Base-by-base conservation (phyloP, 2,888 invertebrate species). In the Andrena bicolor region DNA sequence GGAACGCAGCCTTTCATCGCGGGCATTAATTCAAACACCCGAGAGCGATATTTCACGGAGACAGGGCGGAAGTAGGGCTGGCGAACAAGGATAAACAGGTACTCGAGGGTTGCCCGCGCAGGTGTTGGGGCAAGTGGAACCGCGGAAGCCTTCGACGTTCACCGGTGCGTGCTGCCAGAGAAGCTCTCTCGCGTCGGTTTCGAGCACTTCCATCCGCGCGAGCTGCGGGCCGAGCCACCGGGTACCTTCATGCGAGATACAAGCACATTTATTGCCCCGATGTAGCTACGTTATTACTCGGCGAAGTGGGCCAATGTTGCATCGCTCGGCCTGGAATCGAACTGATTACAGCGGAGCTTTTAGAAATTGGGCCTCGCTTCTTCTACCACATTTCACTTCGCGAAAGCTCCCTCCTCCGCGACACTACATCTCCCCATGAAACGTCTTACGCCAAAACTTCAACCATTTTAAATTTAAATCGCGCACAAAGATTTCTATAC, bases 231-330 rank as follows among this genome's bases (percentile, higher is more conserved):
- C 35, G 69, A 68, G 26, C 53, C 56, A 13, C 53, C 30, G 58
- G 66, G 56, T 49, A 73, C 73, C 68, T 88, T 82, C 80, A 65
- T 63, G 66, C 76, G 73, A 83, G 80, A 70, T 81, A 78, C 73
- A 64, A 49, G 76, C 76, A 78, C 83, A 83, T 88, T 84, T 89
- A 89, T 88, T 85, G 82, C 71, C 70, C 28, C 51, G 78, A 70
- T 89, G 86, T 86, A 87, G 88, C 76, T 78, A 89, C 87, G 87
- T 91, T 91, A 91, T 92, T 92, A 91, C 87, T 88, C 78, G 82
- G 83, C 86, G 87, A 90, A 90, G 90, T 91, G 90, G 91, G 91
- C 89, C 90, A 91, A 89, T 89, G 90, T 89, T 88, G 80, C 70
- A 16, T 80, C 66, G 84, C 51, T 73, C 68, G 80, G 78, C 78